Evolutionary conservation across 2,113 vertebrate species (phyloP), one percentile per base, ranked within the genome.

Genomic region (Tragulus kanchil): DNA sequence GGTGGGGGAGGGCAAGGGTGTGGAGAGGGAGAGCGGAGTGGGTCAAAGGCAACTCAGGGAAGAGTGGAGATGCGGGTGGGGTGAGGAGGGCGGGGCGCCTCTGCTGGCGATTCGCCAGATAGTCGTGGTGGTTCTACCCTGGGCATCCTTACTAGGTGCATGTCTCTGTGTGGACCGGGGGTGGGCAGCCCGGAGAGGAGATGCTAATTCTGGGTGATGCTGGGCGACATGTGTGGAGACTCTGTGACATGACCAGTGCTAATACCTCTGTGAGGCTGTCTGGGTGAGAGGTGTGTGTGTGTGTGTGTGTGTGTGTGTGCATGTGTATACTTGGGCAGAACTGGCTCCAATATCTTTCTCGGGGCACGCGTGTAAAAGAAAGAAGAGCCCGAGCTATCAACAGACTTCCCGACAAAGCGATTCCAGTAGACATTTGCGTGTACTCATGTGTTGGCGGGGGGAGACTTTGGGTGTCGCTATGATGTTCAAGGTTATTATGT

Each of bases 1-100:
- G 93, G 73, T 86, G 85, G 96, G 97, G 95, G 94, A 95, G 94
- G 96, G 79, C 89, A 91, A 54, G 28, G 94, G 67, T 71, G 50
- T 89, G 75, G 84, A 91, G 0, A 78, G 54, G 90, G n/a, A 78
- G 50, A 79, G 81, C 36, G 73, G 14, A 58, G 56, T n/a, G 86
- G 94, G 97, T 95, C 93, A 97, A 96, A 96, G 93, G 75, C 89
- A 96, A 86, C 52, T 79, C 36, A 0, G 36, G 36, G 84, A 73
- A 90, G 61, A 75, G 15, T 54, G 65, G 58, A 81, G 36, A 73
- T 26, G 31, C 48, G 61, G 48, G 71, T 58, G 5, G 5, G 78
- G 81, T 58, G 58, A 16, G 52, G 50, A 79, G 4, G 36, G 77
- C 42, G 21, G n/a, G 64, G 54, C 42, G 52, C 15, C 58, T 79